These are phyloP conservation scores for Drosophila bocqueti DNA, from an alignment of 1,140 invertebrate genomes.

Conservation along the genomic window DNA sequence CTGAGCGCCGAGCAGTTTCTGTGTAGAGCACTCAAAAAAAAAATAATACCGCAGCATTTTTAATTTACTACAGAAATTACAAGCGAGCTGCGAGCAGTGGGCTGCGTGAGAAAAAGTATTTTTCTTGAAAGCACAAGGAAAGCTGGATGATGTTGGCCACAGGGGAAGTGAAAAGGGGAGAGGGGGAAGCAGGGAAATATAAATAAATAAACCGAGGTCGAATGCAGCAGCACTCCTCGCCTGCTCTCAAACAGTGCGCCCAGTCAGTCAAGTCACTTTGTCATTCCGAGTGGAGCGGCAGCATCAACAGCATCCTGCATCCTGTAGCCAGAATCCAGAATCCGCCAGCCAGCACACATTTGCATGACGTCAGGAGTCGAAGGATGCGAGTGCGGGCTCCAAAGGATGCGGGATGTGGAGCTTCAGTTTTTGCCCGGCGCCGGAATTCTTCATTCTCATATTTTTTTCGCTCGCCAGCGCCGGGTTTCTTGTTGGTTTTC, in stretches of 20 bases:
- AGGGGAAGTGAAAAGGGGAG: neutral
- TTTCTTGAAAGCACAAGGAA: slow-evolving; percentile 65
- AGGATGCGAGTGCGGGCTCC: slow-evolving; percentile 24
- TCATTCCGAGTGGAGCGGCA: slow-evolving; percentile 62
- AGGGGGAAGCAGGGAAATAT: slow-evolving; percentile 64
- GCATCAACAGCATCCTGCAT: slow-evolving; percentile 46
- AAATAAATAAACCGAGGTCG: slow-evolving; percentile 83
- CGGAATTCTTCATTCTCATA: slow-evolving; percentile 43
- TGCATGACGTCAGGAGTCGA: slow-evolving; percentile 75
- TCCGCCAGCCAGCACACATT: slow-evolving; percentile 43
- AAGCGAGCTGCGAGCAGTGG: slow-evolving; percentile 31
- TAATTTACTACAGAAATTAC: slow-evolving; percentile 80
- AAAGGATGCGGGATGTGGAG: slow-evolving; percentile 12
- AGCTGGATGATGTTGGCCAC: slow-evolving; percentile 22
- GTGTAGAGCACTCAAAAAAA: slow-evolving; percentile 52
- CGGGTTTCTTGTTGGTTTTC: slow-evolving; percentile 73
- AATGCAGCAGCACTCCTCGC: slow-evolving; percentile 49
- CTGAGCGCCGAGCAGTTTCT: slow-evolving; percentile 35
- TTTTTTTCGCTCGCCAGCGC: slow-evolving; percentile 27
- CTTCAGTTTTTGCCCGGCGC: slow-evolving; percentile 35
- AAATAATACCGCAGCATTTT: slow-evolving; percentile 62
- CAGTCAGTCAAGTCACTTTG: slow-evolving; percentile 75
- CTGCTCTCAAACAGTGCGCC: slow-evolving; percentile 38
- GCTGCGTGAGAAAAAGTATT: slow-evolving; percentile 69
- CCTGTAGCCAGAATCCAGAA: slow-evolving; percentile 9